Evolutionary conservation across 2,797 vertebrate species (phyloP), one percentile per base, ranked within the genome.

Genomic region (Muscicapa striata): DNA sequence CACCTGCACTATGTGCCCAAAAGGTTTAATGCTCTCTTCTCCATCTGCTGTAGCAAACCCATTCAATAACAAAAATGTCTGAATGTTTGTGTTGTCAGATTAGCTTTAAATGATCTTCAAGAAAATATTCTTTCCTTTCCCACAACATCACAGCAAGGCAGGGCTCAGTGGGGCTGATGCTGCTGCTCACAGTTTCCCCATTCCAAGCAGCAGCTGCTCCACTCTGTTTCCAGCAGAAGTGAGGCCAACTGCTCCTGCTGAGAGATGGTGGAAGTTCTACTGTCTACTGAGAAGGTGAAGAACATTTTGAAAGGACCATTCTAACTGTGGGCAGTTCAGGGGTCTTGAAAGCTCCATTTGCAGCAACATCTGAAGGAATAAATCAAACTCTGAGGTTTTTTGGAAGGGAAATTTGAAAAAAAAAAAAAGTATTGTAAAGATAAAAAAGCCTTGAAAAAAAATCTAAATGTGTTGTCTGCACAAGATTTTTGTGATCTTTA

Each of bases 91-190:
- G n/a, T 41, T 91, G 80, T 90, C 77, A 82, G 41, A 90, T 73
- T 73, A 67, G 26, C 52, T 82, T 95, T 84, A 81, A 88, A 67
- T 57, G 48, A 15, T 93, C 63, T 52, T 86, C 15, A 63, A 38
- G 74, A 79, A 93, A 93, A 81, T 63, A 69, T 76, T 89, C 93
- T 94, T 95, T 63, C 57, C 67, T 73, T 82, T 93, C 74, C 59
- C 63, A n/a, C 2, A 0, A 32, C 51, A 82, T 77, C 59, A 40
- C 29, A 49, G 54, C 59, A n/a, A 73, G 87, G 43, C 64, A 86
- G 30, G n/a, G 90, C 66, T 84, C 74, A 20, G 59, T 57, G 51
- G 85, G 41, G 24, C 48, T 67, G 80, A 46, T 6, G 4, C 26
- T 3, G 2, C 74, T 79, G 59, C 34, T 58, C 59, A 38, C 40